Base-by-base conservation (phyloP, 1,140 invertebrate genomes). In the Ips nitidus region DNA sequence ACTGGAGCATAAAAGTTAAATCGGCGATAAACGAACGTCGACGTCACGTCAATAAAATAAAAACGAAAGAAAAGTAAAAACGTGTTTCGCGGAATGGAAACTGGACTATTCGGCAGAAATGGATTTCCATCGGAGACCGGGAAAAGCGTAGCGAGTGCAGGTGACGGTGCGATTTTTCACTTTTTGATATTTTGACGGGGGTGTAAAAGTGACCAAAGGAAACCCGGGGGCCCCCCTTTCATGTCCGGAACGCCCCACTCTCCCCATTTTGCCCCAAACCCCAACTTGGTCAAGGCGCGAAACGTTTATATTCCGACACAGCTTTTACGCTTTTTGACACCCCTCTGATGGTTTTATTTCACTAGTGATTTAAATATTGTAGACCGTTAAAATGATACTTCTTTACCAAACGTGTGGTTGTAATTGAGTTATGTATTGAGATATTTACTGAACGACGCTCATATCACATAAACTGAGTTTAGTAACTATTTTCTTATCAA, bases 81-180 rank as follows among this genome's bases (percentile, higher is more conserved):
- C 50, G 66, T 68, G 66, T 68, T 68, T 68, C 66, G 58, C 47
- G 66, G 66, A 68, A 60, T 68, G n/a, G 57, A 42, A 68, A 68
- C 56, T 45, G 56, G 66, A 60, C 56, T 60, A 57, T 68, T 52
- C 39, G 58, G 43, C 4, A 68, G 41, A 68, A 68, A 52, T 68
- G 47, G 41, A 68, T 68, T 68, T 68, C 41, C 60, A 47, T 52
- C 67, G 59, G 41, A 3, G 41, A 50, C 36, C 5, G 5, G 63
- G 58, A 22, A 65, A 65, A 65, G 36, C 53, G 52, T 36, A 61
- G 39, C 75, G 75, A 71, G 75, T 76, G 75, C 65, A 71, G 66
- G 66, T 76, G 75, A 75, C 75, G 75, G 74, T 74, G 75, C 68
- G 72, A 76, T 76, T 76, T 76, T 76, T 76, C 75, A 76, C 71